Evolutionary conservation across 2,113 vertebrate species (phyloP).

Genomic region (Tachycineta bicolor): DNA sequence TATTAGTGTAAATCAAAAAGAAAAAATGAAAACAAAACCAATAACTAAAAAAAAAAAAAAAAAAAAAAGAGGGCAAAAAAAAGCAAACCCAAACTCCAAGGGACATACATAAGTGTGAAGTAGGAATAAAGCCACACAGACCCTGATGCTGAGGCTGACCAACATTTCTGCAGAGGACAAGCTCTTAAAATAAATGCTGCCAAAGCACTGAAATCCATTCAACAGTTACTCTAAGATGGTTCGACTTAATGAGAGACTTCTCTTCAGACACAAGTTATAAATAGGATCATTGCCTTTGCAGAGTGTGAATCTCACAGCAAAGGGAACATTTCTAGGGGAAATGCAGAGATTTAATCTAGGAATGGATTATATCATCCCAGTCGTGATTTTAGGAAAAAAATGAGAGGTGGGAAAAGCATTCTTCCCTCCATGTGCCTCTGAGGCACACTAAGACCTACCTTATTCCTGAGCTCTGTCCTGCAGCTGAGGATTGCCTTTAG

Average conservation of each 20-base stretch:
- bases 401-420: background rate
- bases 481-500: background rate
- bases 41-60: background rate
- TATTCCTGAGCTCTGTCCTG: background rate
- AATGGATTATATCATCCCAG: background rate
- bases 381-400: background rate
- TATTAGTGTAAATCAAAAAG: background rate
- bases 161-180: background rate
- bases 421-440: background rate
- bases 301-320: background rate
- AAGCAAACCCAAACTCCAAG: background rate
- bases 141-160: background rate
- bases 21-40: background rate
- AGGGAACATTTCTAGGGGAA: background rate
- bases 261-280: conserved; percentile 49
- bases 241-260: conserved; percentile 39
- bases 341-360: background rate
- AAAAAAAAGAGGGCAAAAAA: background rate
- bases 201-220: conserved; percentile 11
- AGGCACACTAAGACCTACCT: background rate
- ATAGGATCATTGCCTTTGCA: background rate
- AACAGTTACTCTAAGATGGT: background rate
- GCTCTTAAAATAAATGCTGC: background rate
- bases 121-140: background rate
- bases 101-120: background rate